A percentile compares a stretch with the other conserved stretches of the same genome.
These are phyloP conservation scores for Oryzaephilus surinamensis DNA, from an alignment of 1,140 invertebrate genomes.

Conservation along the genomic window DNA sequence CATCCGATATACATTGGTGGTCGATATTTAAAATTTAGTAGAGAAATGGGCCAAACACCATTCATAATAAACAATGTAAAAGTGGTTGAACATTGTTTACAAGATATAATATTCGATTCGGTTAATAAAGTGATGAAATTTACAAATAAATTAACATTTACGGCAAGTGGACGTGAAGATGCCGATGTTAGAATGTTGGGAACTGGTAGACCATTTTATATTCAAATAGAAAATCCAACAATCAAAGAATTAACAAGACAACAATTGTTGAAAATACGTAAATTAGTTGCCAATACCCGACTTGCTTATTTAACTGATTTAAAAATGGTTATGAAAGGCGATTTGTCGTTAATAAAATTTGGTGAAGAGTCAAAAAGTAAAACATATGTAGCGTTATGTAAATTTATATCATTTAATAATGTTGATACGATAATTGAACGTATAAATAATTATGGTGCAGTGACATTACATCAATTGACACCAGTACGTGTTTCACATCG, in stretches of 20 bases:
- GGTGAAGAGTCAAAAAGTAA: constrained; percentile 82
- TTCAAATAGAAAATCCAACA: constrained; percentile 67
- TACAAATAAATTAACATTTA: constrained; percentile 43
- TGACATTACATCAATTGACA: constrained; percentile 53
- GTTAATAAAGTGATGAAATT: constrained; percentile 35
- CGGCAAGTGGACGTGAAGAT: constrained; percentile 89
- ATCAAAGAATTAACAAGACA: constrained; percentile 41
- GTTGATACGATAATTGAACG: constrained; percentile 45
- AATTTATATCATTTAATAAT: constrained; percentile 40
- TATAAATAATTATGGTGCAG: constrained; percentile 15
- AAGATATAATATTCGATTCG: constrained; percentile 44
- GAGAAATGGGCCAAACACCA: constrained; percentile 83
- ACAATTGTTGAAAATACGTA: constrained; percentile 45
- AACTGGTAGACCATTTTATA: constrained; percentile 74
- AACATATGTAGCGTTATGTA: constrained; percentile 69
- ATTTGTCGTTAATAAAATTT: constrained; percentile 59
- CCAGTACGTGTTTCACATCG: constrained; percentile 79
- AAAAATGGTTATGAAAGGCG: constrained; percentile 54
- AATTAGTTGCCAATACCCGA: constrained; percentile 48
- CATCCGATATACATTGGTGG: constrained; percentile 51
- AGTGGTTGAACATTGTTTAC: constrained; percentile 81
- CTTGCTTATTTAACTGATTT: too few species aligned
- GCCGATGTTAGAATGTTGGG: constrained; percentile 77
- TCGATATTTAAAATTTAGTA: constrained; percentile 79
- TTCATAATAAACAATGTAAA: constrained; percentile 89